A percentile compares a stretch with the other conserved stretches of the same genome.
phyloP scores from a whole-genome alignment of 1,140 invertebrate genomes.

The Triops cancriformis region DNA sequence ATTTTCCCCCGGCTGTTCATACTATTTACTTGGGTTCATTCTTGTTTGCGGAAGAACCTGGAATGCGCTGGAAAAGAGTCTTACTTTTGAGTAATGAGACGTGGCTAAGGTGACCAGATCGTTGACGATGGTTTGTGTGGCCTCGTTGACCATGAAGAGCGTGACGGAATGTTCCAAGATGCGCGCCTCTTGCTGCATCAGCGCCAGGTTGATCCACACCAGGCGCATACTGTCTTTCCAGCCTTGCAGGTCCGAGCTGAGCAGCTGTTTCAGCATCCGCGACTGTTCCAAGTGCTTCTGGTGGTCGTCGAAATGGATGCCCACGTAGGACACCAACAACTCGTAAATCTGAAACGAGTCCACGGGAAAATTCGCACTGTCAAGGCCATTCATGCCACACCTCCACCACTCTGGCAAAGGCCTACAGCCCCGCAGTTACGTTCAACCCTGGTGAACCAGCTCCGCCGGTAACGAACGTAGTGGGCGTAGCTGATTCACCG shows the following conservation, averaged over 20 bases:
- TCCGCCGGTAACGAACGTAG: too few species aligned
- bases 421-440: too few species aligned
- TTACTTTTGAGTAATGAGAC: slow-evolving; percentile 59
- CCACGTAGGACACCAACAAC: slow-evolving; percentile 48
- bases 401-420: too few species aligned
- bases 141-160: slow-evolving; percentile 41
- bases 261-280: slow-evolving; percentile 48
- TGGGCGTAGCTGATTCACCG: too few species aligned
- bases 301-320: slow-evolving; percentile 45
- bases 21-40: too few species aligned
- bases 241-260: slow-evolving; percentile 51
- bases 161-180: slow-evolving; percentile 36
- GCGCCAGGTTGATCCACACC: slow-evolving; percentile 54
- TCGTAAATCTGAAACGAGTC: slow-evolving; percentile 53
- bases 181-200: slow-evolving; percentile 59
- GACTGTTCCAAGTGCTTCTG: slow-evolving; percentile 46
- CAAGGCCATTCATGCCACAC: too few species aligned
- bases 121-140: slow-evolving; percentile 51
- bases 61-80: background rate
- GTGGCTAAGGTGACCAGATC: slow-evolving; percentile 55
- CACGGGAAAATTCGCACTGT: too few species aligned
- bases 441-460: too few species aligned
- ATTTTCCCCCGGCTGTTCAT: too few species aligned
- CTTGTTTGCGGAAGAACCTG: background rate
- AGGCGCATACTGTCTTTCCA: slow-evolving; percentile 53